Evolutionary conservation across 2,888 invertebrate genomes (phyloP), one percentile per base, ranked within the genome.

Genomic region (Coenonympha arcania): DNA sequence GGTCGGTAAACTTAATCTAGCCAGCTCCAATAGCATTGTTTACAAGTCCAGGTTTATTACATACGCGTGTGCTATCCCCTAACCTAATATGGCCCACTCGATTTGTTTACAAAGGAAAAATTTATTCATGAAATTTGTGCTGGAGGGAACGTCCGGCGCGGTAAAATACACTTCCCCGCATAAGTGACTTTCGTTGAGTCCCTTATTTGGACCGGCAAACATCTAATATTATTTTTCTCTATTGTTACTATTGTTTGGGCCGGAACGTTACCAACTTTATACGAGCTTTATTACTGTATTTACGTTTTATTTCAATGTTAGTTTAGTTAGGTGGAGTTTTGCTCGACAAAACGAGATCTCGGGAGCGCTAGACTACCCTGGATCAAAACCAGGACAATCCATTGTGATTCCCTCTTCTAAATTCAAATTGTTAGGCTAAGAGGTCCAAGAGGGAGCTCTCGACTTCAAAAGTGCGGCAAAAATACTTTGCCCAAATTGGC

Each of bases 51-150:
- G 37, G 37, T 11, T 43, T 42, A 49, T 28, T 41, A 34, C 45
- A 45, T 45, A 40, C 44, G 40, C 9, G 36, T 45, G 33, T 26
- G 31, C 76, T 74, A 69, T 69, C 68, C 68, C 65, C 66, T 83
- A 82, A 83, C 82, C 80, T 81, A 82, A 83, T 83, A 82, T 76
- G 71, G 72, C 72, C 66, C 47, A 62, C 77, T 77, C 81, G 82
- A 85, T 85, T 83, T 85, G 82, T 84, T 84, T 84, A 82, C 83
- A 80, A 84, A 84, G 77, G 79, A 79, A 82, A 81, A 85, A 83
- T 82, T 80, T 85, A 85, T 84, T 84, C 84, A 84, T 83, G 83
- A 84, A 85, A 80, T 83, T 84, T 82, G 80, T 83, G 81, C 79
- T 76, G 68, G 62, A 65, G 71, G 74, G 79, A n/a, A n/a, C n/a